Evolutionary conservation across 1,140 invertebrate species (phyloP).

Genomic region (Drepana arcuata): DNA sequence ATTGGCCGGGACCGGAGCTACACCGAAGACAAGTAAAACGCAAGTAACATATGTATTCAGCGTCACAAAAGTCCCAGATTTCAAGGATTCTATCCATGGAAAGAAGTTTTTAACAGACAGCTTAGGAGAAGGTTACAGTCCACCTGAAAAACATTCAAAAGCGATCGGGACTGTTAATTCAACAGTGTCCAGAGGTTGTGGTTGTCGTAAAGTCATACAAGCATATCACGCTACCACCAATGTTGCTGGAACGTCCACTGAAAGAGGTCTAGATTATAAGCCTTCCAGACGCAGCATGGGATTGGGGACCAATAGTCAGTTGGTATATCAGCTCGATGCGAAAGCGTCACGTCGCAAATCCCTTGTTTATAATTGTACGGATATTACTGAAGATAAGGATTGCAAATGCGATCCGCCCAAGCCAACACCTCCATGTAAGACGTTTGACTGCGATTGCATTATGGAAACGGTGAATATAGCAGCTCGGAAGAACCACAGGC

Average conservation of each 20-base stretch:
- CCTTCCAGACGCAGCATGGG: slow-evolving; percentile 9
- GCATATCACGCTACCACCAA: slow-evolving; percentile 7
- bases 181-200: slow-evolving; percentile 14
- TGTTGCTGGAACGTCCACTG: slow-evolving; percentile 4
- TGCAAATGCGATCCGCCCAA: slow-evolving; percentile 54
- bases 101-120: no score
- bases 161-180: no score
- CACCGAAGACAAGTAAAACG: slow-evolving; percentile 35
- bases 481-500: slow-evolving; percentile 42
- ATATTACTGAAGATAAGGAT: slow-evolving; percentile 42
- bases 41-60: slow-evolving; percentile 39
- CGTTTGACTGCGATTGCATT: slow-evolving; percentile 57
- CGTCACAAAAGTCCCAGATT: slow-evolving; percentile 29
- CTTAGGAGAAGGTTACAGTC: no score
- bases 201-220: slow-evolving; percentile 12
- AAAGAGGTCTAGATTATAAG: slow-evolving; percentile 12
- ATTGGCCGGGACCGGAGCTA: slow-evolving; percentile 29
- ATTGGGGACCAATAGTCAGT: slow-evolving; percentile 14
- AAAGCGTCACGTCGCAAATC: neutral
- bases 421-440: slow-evolving; percentile 44
- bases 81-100: slow-evolving; percentile 25
- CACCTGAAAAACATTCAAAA: no score
- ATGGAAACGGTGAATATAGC: slow-evolving; percentile 33
- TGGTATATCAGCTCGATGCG: slow-evolving; percentile 26
- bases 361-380: slow-evolving; percentile 34